Conservation (phyloP, 1,140 invertebrate species). For the Formica selysi region DNA sequence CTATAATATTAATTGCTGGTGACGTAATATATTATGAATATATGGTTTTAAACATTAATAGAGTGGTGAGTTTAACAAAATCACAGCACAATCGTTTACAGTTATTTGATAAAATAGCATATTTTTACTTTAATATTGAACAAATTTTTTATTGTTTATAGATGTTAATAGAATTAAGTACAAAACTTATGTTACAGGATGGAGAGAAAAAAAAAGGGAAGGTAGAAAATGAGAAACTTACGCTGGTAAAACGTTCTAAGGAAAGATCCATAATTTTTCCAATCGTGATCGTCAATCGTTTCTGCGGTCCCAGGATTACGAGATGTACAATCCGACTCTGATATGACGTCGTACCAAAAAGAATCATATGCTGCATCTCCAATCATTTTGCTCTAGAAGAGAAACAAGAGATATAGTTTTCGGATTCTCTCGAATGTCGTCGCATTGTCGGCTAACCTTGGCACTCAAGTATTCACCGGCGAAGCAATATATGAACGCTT, state of each 20-base stretch:
- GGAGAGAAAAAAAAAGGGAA: neutral
- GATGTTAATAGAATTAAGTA: neutral
- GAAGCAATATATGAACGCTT: conserved; percentile 58
- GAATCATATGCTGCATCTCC: conserved; percentile 28
- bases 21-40: neutral
- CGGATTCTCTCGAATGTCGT: neutral
- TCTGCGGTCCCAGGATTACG: conserved; percentile 42
- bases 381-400: conserved; percentile 42
- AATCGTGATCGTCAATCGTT: conserved; percentile 43
- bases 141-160: neutral
- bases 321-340: conserved; percentile 26
- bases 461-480: conserved; percentile 60
- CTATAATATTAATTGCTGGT: conserved; percentile 12
- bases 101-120: neutral
- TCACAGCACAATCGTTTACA: neutral
- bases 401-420: neutral
- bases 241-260: conserved; percentile 51
- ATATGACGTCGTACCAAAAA: conserved; percentile 36
- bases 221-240: conserved; percentile 11
- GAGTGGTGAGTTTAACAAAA: neutral
- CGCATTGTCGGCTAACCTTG: conserved; percentile 38
- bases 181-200: neutral
- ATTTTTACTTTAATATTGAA: neutral
- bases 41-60: neutral
- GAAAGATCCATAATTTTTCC: conserved; percentile 57